Evolutionary conservation across 1,140 invertebrate genomes (phyloP), one percentile per base, ranked within the genome.

Genomic region (Ylistrum balloti): DNA sequence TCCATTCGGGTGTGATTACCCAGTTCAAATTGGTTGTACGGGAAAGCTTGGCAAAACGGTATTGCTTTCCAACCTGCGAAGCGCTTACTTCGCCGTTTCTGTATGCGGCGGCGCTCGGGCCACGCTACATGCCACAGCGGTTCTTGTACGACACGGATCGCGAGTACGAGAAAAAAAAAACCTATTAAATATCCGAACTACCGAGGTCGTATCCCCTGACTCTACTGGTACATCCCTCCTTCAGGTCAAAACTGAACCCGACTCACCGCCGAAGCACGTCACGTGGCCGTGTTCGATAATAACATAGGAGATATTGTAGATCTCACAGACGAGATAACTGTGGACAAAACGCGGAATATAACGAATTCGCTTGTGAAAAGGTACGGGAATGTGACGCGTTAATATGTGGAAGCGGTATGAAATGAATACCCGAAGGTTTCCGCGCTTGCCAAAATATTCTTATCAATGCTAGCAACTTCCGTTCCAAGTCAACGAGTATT

Each of bases 61-160:
- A 48, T 48, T 20, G 34, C 34, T 86, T 35, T 13, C 33, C 86
- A 10, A 35, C 86, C n/a, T 32, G 34, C 34, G 86, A 86, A 33
- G 86, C 34, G 33, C 34, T 86, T 33, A 35, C 33, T 33, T 86
- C 86, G 15, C 86, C 86, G 33, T 33, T 86, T 86, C 33, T 86
- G 34, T 35, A 33, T 35, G 86, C 86, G 9, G 33, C 86, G 86
- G 32, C 34, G 86, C 28, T 86, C 17, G 86, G 33, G 11, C 86
- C 86, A 28, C 86, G 32, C 20, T 86, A 86, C 28, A 86, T 33
- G 33, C 33, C 32, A n/a, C 33, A 33, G 86, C 33, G 34, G 9
- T 86, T 86, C 28, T 86, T 86, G 86, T n/a, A 5, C 20, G 86
- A 86, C 13, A 15, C 32, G 10, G 45, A 48, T 20, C 45, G 45